Base-by-base conservation (phyloP, 2,888 invertebrate genomes). In the Watsonalla binaria region DNA sequence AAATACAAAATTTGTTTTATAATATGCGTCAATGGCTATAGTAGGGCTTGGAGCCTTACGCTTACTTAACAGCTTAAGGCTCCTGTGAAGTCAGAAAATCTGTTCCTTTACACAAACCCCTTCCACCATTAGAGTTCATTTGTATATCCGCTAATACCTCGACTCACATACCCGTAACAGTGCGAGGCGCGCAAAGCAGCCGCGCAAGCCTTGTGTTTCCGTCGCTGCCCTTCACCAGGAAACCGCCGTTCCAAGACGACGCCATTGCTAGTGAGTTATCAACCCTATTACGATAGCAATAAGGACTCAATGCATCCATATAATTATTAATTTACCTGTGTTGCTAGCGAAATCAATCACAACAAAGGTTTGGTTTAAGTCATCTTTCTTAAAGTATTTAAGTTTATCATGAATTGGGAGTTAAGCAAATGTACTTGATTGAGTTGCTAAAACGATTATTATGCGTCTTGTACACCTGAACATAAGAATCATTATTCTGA, bases 131-230 rank as follows among this genome's bases (percentile, higher is more conserved):
- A 63, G 63, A 57, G n/a, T 11, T 14, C 42, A 45, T 24, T 45
- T 47, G 46, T 48, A 35, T 46, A 47, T 35, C 61, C 60, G 71
- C 62, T 68, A 65, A 60, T 56, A 50, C 55, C 51, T 7, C 52
- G 35, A 24, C 48, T 51, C 52, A 52, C 45, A 35, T 15, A 42
- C 71, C 78, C 59, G 52, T 39, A 46, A 65, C 80, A 92, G 91
- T 80, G 81, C 92, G 79, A 58, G 89, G 92, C 66, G 94, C 94
- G 66, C 93, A 94, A 68, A 94, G 94, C 78, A 94, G 94, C 65
- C 92, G 96, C 72, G 94, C 95, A 62, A 95, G 95, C 86, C 94
- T 95, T 63, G 95, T 94, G 71, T 94, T 96, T 82, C 95, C 95
- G 46, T 89, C 95, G 76, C 91, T 95, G 72, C 92, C 93, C 45